Base-by-base conservation (phyloP, 1,140 invertebrate species). In the Drosophila ercepeae region DNA sequence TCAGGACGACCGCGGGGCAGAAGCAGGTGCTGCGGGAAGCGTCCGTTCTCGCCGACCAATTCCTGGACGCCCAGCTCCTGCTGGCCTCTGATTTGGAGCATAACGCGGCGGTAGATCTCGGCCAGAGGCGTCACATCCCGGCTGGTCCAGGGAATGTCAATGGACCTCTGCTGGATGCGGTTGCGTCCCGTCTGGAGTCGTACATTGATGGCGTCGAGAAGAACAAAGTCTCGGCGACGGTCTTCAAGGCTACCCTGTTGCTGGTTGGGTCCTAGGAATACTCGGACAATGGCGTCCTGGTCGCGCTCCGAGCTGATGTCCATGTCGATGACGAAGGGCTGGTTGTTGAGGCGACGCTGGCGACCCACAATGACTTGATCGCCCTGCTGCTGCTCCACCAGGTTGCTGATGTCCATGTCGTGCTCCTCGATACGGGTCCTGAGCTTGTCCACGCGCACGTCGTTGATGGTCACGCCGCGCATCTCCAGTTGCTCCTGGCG, bases 171-270 rank as follows among this genome's bases (percentile, higher is more conserved):
- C 27, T 92, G 91, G 42, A 96, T 93, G 39, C 93, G 91, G 84
- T 95, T 96, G 61, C 94, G 92, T 41, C 95, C 95, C 21, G 93
- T 78, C 11, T 91, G 89, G 39, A 96, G 88, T 54, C 94, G 92
- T 63, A 93, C 92, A 27, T 93, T 79, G 90, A 95, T 95, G 79
- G 93, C 94, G 67, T 96, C 95, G 19, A 96, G 84, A 74, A 95
- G 93, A 44, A 95, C 93, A 78, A 95, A 95, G 68, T 93, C 92
- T 3, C 92, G 91, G 52, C 94, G 93, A 60, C 93, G 93, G 54
- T 94, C 90, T 68, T 94, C 93, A 16, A 94, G 90, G 36, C 91
- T 91, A 51, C 92, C 42, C 0, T 29, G 91, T 34, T 92, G 91
- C 50, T 93, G 92, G 21, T 93, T 93, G 0, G 94, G 94, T 75